phyloP scores from a whole-genome alignment of 1,140 invertebrate species.

The Scaptomyza montana region DNA sequence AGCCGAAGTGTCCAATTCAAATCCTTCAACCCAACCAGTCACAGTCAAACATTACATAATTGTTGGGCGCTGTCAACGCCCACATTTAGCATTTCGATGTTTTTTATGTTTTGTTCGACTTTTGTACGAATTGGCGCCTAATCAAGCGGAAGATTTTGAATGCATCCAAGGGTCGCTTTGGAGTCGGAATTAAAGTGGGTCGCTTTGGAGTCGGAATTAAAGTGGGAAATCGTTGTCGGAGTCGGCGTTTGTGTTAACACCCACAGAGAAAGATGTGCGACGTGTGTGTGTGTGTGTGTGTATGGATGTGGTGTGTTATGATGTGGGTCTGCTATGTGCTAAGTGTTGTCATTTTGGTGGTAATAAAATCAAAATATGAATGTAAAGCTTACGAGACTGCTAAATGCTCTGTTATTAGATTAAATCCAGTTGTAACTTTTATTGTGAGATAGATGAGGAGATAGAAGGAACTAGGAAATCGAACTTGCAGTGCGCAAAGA shows the following conservation, averaged over 20 bases:
- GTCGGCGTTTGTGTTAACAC: constrained; percentile 43
- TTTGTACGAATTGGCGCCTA: constrained; percentile 80
- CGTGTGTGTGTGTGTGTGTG: background rate
- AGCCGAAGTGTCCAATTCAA: constrained; percentile 3
- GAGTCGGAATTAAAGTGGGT: background rate
- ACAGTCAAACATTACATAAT: constrained; percentile 62
- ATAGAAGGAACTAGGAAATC: too few species aligned
- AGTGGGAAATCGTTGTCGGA: background rate
- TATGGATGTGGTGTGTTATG: background rate
- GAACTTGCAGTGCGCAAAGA: too few species aligned
- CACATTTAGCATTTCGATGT: constrained; percentile 39
- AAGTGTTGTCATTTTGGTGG: constrained; percentile 82
- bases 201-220: background rate
- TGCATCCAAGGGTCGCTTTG: constrained; percentile 40
- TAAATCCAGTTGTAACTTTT: too few species aligned
- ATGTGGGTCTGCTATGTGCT: constrained; percentile 6
- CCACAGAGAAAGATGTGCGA: constrained; percentile 35
- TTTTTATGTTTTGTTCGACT: constrained; percentile 26
- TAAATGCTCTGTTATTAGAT: background rate
- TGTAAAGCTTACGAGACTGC: background rate
- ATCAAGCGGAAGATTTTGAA: constrained; percentile 83
- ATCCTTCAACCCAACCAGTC: background rate
- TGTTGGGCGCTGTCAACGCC: constrained; percentile 65
- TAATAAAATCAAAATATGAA: constrained; percentile 60
- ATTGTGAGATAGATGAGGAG: too few species aligned